A percentile compares a stretch with the other conserved stretches of the same genome.
Evolutionary conservation across 2,113 vertebrate species (phyloP).

Genomic region (Burhinus oedicnemus): DNA sequence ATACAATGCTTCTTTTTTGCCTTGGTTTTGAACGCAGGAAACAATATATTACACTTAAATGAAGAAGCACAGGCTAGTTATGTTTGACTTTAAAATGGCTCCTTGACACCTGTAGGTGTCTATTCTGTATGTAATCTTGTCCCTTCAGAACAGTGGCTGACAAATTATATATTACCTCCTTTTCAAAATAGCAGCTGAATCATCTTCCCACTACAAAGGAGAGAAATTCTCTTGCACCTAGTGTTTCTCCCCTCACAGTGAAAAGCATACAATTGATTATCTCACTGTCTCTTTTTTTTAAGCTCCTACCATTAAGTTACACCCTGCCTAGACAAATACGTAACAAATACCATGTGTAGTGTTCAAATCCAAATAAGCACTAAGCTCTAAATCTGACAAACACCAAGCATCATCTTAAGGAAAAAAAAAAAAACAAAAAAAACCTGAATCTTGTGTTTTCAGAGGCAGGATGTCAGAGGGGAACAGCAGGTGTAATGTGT

Average conservation of each 20-base stretch:
- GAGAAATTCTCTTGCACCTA: neutral
- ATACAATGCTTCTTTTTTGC: neutral
- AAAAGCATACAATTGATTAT: neutral
- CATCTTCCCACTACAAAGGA: neutral
- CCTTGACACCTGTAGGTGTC: neutral
- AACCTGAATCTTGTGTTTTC: neutral
- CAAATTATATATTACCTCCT: neutral
- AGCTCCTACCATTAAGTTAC: neutral
- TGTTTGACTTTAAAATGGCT: neutral
- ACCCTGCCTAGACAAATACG: neutral
- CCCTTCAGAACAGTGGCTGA: neutral
- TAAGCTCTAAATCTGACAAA: neutral
- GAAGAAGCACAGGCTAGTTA: neutral
- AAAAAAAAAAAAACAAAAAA: no score
- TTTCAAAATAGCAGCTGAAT: neutral
- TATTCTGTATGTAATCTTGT: neutral
- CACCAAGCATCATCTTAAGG: neutral
- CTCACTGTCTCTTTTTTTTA: neutral
- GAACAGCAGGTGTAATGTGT: neutral
- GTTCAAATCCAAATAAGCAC: neutral
- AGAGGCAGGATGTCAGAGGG: neutral
- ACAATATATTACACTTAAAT: neutral
- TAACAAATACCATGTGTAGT: neutral
- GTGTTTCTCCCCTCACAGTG: neutral
- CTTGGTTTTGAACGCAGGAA: neutral